Evolutionary conservation across 2,113 vertebrate species (phyloP), one percentile per base, ranked within the genome.

Genomic region (Piprites chloris): DNA sequence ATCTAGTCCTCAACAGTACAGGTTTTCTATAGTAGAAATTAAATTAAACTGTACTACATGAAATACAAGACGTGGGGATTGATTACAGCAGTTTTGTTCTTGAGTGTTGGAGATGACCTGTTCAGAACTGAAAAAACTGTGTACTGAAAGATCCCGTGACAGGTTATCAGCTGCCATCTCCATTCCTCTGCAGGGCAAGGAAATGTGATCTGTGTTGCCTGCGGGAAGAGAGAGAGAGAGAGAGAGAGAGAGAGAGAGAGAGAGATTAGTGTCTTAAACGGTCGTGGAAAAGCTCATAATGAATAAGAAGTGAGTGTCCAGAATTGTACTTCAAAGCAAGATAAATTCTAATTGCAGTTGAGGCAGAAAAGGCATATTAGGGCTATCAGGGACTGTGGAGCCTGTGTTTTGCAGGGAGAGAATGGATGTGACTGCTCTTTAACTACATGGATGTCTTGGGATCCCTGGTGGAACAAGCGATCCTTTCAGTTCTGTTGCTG

Each of bases 261-360:
- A 74, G 47, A 94, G 76, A 94, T 73, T 77, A 86, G 39, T 67
- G 90, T 92, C 55, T 84, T 95, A 93, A 96, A 92, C 59, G 90
- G 89, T 90, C 79, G 93, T 96, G 95, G 92, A 71, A 95, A 96
- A 68, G 91, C 96, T 92, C 90, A 77, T 96, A 95, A 96, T 96
- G 96, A 97, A 93, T 93, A 88, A 95, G 82, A 80, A 94, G 83
- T 56, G 93, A 95, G 73, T 52, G 56, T 89, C 76, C 93, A 95
- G 95, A 95, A 90, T 75, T 90, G 89, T 90, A 78, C 94, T 95
- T 96, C 93, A 93, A 95, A 96, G 86, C 80, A 92, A 96, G 96
- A 95, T 97, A 93, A 95, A 97, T 93, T 92, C 55, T 90, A 93
- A 96, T 92, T 86, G 90, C 89, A 84, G 4, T 90, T 91, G 91